Conservation (phyloP, 2,113 vertebrate species). For the Boulengeromyrus knoepffleri region DNA sequence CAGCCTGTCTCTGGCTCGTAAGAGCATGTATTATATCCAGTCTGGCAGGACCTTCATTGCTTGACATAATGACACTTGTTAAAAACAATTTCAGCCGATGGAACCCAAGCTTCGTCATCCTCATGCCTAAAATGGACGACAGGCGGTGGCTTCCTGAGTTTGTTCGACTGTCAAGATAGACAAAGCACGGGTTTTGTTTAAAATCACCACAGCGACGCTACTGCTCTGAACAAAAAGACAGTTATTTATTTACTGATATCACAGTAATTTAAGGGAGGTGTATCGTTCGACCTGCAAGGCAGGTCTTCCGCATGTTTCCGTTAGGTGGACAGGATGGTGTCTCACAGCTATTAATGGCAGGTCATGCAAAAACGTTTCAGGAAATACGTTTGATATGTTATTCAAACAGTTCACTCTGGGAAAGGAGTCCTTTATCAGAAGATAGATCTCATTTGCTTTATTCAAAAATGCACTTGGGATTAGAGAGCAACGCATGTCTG, state of each 20-base stretch:
- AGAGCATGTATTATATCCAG: conserved; percentile 46
- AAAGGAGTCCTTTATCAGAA: neutral
- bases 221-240: neutral
- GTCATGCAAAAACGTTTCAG: neutral
- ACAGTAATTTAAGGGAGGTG: neutral
- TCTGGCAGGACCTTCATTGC: conserved; percentile 52
- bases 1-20: conserved; percentile 60
- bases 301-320: neutral
- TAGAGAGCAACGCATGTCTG: neutral
- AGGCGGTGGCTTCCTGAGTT: conserved; percentile 41
- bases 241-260: neutral
- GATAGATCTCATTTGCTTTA: neutral
- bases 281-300: neutral
- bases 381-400: neutral
- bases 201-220: neutral
- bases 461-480: neutral
- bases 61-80: conserved; percentile 51
- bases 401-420: neutral
- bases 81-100: conserved; percentile 58
- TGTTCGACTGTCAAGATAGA: conserved; percentile 45
- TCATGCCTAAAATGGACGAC: conserved; percentile 49
- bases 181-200: conserved; percentile 29
- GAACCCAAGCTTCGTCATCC: conserved; percentile 48
- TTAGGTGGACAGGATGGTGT: neutral
- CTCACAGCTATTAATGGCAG: neutral